Conservation (phyloP, 2,888 invertebrate genomes). For the Megastigmus dorsalis region DNA sequence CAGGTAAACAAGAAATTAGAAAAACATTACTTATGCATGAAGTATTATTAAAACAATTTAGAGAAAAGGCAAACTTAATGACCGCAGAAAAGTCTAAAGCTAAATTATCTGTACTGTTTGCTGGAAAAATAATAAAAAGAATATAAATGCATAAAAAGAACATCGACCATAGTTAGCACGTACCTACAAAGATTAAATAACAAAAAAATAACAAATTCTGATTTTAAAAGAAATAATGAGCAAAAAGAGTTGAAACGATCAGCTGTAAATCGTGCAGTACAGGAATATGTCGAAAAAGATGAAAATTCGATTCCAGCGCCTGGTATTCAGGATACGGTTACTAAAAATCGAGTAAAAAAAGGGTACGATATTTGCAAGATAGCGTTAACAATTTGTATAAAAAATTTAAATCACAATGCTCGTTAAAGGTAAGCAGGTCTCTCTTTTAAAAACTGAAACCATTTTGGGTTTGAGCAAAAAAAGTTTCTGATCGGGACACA, state of each 20-base stretch:
- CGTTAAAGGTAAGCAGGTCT: neutral
- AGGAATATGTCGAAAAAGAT: neutral
- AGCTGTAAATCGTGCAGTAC: neutral
- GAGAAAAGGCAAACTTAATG: neutral
- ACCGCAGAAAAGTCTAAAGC: too few species aligned
- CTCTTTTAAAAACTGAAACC: neutral
- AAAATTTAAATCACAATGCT: neutral
- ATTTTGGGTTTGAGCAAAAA: neutral
- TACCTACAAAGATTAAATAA: neutral
- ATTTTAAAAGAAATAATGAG: neutral
- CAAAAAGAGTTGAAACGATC: neutral
- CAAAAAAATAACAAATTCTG: neutral
- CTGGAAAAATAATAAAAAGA: neutral
- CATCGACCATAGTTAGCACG: neutral
- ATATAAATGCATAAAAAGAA: neutral
- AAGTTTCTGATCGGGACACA: neutral
- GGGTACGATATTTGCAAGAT: neutral
- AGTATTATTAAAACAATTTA: neutral
- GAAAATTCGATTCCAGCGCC: neutral
- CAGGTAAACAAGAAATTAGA: neutral
- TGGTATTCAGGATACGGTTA: neutral
- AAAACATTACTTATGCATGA: neutral
- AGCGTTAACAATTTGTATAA: neutral
- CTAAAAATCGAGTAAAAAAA: neutral
- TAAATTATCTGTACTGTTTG: too few species aligned